Percentiles rank a stretch among this genome's conserved stretches.
phyloP scores from a whole-genome alignment of 2,888 invertebrate species.

The Nomada fucata region DNA sequence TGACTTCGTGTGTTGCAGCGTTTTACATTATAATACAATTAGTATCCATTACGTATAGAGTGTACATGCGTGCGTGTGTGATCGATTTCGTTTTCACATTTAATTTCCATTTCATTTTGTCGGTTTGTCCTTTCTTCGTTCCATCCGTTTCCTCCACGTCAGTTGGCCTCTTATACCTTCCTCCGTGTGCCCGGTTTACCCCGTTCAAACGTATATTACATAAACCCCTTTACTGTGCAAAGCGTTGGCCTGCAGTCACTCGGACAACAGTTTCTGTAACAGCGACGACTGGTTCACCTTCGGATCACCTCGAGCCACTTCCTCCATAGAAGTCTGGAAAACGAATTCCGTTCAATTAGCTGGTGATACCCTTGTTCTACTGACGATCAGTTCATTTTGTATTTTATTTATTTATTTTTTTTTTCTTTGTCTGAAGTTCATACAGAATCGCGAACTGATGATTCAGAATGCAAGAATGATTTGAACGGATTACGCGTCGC shows the following conservation, averaged over 20 bases:
- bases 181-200: neutral
- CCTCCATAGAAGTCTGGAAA: constrained; percentile 90
- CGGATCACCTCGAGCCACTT: constrained; percentile 91
- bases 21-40: constrained; percentile 74
- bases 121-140: neutral
- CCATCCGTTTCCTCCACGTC: neutral
- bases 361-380: neutral
- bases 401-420: no score
- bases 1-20: constrained; percentile 79
- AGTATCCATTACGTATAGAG: constrained; percentile 71
- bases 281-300: constrained; percentile 88
- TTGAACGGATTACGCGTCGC: constrained; percentile 2
- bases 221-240: constrained; percentile 85
- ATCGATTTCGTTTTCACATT: constrained; percentile 30
- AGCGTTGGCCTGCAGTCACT: constrained; percentile 86
- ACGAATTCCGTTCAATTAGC: constrained; percentile 13
- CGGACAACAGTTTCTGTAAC: constrained; percentile 94
- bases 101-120: no score
- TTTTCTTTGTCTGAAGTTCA: no score
- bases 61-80: constrained; percentile 64
- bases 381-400: no score
- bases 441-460: neutral
- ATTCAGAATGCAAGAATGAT: constrained; percentile 25
- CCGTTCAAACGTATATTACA: constrained; percentile 80
- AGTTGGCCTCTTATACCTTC: neutral